Base-by-base conservation (phyloP, 2,113 vertebrate genomes). In the Urocitellus parryii region DNA sequence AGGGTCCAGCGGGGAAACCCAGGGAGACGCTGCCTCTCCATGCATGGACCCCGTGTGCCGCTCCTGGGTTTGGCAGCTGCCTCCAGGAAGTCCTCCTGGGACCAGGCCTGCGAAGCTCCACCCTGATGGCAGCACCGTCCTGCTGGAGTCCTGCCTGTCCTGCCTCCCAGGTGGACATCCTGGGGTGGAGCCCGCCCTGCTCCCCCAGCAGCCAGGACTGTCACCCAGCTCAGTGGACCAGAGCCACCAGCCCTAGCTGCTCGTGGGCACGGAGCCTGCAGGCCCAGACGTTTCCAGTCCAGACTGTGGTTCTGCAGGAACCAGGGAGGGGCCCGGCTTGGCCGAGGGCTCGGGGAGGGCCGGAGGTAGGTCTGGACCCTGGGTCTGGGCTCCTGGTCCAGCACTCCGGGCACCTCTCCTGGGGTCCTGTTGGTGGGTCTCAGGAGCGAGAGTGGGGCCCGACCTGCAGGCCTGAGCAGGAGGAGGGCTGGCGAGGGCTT, bases 31-130 rank as follows among this genome's bases (percentile, higher is more conserved):
- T 78, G 63, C 58, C 34, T 8, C 27, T 24, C 37, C 3, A 14
- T 63, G 56, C 42, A 27, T 17, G 32, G 80, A 65, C 22, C 32
- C 17, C 12, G 18, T 3, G 17, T 70, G 42, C 24, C 24, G 56
- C 14, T 2, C 9, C 48, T 48, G 32, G 61, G 45, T 51, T 13
- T 2, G 17, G 42, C 61, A 0, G 1, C 53, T 2, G 18, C 79
- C 82, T 98, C 93, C 78, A 83, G 73, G 95, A 77, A 96, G 93
- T 32, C 89, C 67, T 94, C 73, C 78, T 25, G 94, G 56, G 16
- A 42, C 67, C 82, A 51, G 42, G 22, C 17, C 29, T 12, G 25
- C 29, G 58, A 22, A 34, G 6, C 51, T 63, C 37, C 20, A 48
- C 82, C 70, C 84, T 79, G 51, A 34, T 22, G 48, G 72, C 48